Base-by-base conservation (phyloP, 2,888 invertebrate genomes). In the Hybos culiciformis region DNA sequence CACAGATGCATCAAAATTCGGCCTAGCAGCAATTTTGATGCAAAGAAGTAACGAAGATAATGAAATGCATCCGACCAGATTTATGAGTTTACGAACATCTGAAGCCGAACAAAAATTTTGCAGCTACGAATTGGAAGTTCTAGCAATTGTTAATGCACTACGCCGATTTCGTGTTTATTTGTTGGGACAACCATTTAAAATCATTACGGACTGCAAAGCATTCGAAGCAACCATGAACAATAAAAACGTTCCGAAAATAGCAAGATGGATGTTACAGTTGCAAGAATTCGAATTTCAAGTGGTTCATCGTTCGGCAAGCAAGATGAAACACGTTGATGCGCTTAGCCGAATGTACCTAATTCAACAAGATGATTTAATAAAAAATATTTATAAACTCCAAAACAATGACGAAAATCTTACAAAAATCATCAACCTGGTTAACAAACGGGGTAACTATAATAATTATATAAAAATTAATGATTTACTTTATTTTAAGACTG, bases 271-370 rank as follows among this genome's bases (percentile, higher is more conserved):
- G 6, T 21, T 46, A 6, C 3, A 29, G 4, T n/a, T 43, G 3
- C 38, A 43, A 31, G 39, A 41, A n/a, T 37, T 42, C 20, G 32
- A 26, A 46, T 51, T 48, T 29, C 41, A 19, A 11, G 40, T 50
- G 12, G 50, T 51, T 21, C 51, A 51, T 42, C 42, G 48, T 18
- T 31, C 48, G n/a, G 47, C 45, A 1, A 39, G 31, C n/a, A 38
- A 42, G 14, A 49, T 51, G 46, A 34, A 17, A 15, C 52, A 52
- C 34, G 48, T 47, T 0, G 51, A 53, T 34, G 48, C 50, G 3
- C 37, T 51, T 17, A 50, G 51, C 21, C 34, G 51, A 24, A 34
- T 5, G 23, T 12, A 20, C 20, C 36, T 20, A n/a, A 12, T 20
- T 9, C 12, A 29, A n/a, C 6, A 5, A 14, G 9, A 32, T 5